Base-by-base conservation (phyloP, 2,113 vertebrate species). In the Chloebia gouldiae region DNA sequence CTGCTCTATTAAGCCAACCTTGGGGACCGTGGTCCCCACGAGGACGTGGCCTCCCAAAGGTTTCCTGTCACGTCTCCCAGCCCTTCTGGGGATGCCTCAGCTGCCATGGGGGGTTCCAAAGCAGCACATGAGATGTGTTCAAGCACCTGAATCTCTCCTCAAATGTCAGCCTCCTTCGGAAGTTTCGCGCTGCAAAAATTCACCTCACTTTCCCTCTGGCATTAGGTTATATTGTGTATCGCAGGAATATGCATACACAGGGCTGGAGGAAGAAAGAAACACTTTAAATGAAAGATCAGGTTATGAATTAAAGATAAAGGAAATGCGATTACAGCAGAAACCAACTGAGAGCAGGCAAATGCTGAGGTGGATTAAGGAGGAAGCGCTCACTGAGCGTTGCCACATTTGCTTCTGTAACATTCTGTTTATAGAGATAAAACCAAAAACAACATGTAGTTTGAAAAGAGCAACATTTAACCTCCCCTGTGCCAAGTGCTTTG, bases 301-400 rank as follows among this genome's bases (percentile, higher is more conserved):
- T 88, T 70, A 86, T 78, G 94, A 97, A 97, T 93, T 73, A 90
- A 96, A 95, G 77, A 75, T 86, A 84, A 79, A 49, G 71, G 90
- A 97, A 94, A 90, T 44, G 33, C 90, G 90, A 96, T 96, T 90
- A 79, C 59, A 17, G 13, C 4, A 44, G 81, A 90, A 97, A 51
- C 78, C 90, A 47, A 80, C 54, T 30, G 95, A 88, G 97, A 96
- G 45, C 66, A 77, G 51, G 92, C 63, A 91, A 85, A 88, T 20
- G 59, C 73, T 50, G 69, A 53, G 90, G 64, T 27, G 78, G 94
- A 57, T 95, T 50, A 66, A 23, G 39, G 73, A 42, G 39, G 31
- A 42, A 92, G 44, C 4, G 1, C 75, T 82, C 72, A 14, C 88
- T 5, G 9, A 86, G 15, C 33, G 4, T 31, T 37, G 40, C 68